Evolutionary conservation across 2,113 vertebrate genomes (phyloP).

Genomic region (Motacilla tschutschensis): DNA sequence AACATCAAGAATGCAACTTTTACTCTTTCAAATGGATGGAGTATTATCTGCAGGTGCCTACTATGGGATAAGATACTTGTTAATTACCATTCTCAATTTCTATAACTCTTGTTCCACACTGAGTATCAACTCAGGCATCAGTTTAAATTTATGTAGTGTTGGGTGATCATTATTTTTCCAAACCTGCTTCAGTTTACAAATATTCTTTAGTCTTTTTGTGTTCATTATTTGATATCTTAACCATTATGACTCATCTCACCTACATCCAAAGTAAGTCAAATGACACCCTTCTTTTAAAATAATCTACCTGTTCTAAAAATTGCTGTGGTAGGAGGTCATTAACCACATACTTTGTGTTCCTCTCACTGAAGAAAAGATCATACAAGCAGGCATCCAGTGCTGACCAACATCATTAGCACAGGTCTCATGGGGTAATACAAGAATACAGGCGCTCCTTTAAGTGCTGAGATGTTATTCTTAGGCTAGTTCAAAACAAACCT

Average conservation of each 20-base stretch:
- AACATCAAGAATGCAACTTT: neutral
- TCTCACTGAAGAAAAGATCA: neutral
- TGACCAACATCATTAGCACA: neutral
- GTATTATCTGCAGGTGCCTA: neutral
- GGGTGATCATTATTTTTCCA: neutral
- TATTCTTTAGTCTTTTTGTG: neutral
- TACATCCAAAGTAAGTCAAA: neutral
- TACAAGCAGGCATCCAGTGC: neutral
- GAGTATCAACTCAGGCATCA: neutral
- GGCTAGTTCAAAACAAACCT: neutral
- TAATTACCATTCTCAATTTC: neutral
- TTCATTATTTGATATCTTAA: neutral
- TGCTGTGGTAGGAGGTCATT: neutral
- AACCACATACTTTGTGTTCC: neutral
- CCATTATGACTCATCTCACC: neutral
- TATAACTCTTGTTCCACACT: neutral
- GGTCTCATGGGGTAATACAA: neutral
- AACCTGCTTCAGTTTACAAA: neutral
- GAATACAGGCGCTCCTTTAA: neutral
- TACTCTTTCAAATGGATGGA: neutral
- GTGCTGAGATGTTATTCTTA: neutral
- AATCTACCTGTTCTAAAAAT: neutral
- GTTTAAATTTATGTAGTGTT: neutral
- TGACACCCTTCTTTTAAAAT: neutral
- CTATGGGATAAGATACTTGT: neutral